Base-by-base conservation (phyloP, 2,888 invertebrate genomes). In the Andrena fulva region DNA sequence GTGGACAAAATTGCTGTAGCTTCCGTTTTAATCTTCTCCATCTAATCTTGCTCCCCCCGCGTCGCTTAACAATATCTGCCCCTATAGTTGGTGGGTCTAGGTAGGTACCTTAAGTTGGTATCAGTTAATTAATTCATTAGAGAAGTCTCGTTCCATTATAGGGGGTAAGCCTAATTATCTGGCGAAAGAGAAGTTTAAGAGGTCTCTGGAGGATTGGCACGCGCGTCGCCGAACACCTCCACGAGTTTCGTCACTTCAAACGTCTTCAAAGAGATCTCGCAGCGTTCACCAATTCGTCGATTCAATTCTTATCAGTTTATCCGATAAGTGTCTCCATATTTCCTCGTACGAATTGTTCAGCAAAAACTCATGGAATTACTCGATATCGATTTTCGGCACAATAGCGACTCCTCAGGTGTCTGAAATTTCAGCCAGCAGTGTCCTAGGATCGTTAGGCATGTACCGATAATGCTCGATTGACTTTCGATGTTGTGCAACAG, bases 71-170 rank as follows among this genome's bases (percentile, higher is more conserved):
- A 80, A 73, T 73, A 73, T 72, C 80, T 54, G 73, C 69, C 69
- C 54, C 54, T 42, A 59, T 74, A 79, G 79, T 62, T 74, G 52
- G 66, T 54, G 70, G 63, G 24, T 70, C 66, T 74, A 24, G 42
- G 42, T 42, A 42, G 42, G 42, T 42, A 42, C 42, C 66, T 71
- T 50, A 70, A 70, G 48, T 81, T 74, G 69, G 80, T 70, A 80
- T 79, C 81, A 70, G 80, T 81, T 81, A 81, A 81, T 81, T 81
- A 81, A 81, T 81, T 81, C 81, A 62, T 81, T 70, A 73, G 48
- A 66, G 54, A 67, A 70, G 59, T 54, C 74, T 29, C 60, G 74
- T 79, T 64, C 64, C 52, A 48, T 74, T 69, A 68, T 73, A 80
- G 42, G 24, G 54, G 70, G 66, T 77, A 69, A 83, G 80, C 72